Evolutionary conservation across 2,797 vertebrate species (phyloP).

Genomic region (Clarias pachynema): DNA sequence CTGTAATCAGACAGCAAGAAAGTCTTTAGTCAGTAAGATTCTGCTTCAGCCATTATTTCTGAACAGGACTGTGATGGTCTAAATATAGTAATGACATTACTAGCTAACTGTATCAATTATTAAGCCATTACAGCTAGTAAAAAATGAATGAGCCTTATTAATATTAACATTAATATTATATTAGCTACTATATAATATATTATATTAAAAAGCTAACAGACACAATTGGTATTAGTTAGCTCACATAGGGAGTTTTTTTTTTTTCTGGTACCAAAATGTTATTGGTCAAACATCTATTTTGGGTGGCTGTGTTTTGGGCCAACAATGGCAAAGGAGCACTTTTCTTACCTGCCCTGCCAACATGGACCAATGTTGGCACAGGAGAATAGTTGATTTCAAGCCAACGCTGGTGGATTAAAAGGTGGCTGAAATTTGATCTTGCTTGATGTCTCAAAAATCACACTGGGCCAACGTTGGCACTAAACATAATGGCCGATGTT

Average conservation of each 20-base stretch:
- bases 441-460: not conserved
- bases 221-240: not conserved
- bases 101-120: not conserved
- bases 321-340: not conserved
- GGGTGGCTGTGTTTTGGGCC: not conserved
- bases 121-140: slow-evolving; percentile 9
- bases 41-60: not conserved
- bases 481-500: not conserved
- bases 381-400: not conserved
- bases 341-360: not conserved
- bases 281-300: not conserved
- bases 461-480: not conserved
- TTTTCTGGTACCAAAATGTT: not conserved
- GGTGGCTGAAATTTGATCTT: not conserved
- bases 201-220: not conserved
- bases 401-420: not conserved
- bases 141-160: slow-evolving; percentile 1
- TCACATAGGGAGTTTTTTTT: not conserved
- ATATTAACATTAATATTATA: slow-evolving; percentile 4
- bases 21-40: not conserved
- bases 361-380: not conserved
- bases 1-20: not conserved
- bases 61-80: not conserved
- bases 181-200: not conserved
- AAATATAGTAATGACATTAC: slow-evolving; percentile 3